These are phyloP conservation scores for Drosophila nebulosa DNA, from an alignment of 1,140 invertebrate species.

Conservation along the genomic window DNA sequence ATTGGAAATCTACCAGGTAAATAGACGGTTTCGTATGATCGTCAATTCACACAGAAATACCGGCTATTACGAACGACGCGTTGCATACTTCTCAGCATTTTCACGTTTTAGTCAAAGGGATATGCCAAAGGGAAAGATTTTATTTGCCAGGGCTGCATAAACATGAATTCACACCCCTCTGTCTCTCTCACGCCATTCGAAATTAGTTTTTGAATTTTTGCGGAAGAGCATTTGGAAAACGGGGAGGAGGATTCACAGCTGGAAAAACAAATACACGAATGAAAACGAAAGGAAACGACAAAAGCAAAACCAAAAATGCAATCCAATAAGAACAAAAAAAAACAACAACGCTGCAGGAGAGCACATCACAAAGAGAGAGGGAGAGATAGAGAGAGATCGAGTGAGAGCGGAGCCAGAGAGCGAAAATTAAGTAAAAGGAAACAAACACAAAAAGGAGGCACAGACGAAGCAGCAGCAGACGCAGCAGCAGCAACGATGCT, in stretches of 20 bases:
- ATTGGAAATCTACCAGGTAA: too few relatives aligned
- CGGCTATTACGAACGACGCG: too few relatives aligned
- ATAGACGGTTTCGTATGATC: too few relatives aligned
- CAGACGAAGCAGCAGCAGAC: conserved; percentile 7
- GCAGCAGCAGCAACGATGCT: neutral
- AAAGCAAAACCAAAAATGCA: conserved; percentile 21
- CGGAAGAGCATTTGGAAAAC: neutral
- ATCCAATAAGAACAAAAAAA: conserved; percentile 24
- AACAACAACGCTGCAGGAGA: conserved; percentile 45
- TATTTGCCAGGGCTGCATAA: too few relatives aligned
- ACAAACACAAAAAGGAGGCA: conserved; percentile 40
- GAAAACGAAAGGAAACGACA: conserved; percentile 15
- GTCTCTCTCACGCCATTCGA: neutral
- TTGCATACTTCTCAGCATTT: too few relatives aligned
- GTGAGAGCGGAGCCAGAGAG: conserved; percentile 27
- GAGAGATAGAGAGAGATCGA: conserved; percentile 11
- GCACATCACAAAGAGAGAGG: conserved; percentile 17
- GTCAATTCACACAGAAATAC: too few relatives aligned
- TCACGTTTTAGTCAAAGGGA: too few relatives aligned
- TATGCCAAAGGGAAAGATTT: too few relatives aligned
- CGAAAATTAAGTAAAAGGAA: conserved; percentile 21
- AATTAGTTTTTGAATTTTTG: neutral
- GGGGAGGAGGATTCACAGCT: conserved; percentile 9
- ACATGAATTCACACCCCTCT: neutral
- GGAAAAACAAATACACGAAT: conserved; percentile 23